Evolutionary conservation across 2,797 vertebrate species (phyloP), one percentile per base, ranked within the genome.

Genomic region (Sebastes ruberrimus): DNA sequence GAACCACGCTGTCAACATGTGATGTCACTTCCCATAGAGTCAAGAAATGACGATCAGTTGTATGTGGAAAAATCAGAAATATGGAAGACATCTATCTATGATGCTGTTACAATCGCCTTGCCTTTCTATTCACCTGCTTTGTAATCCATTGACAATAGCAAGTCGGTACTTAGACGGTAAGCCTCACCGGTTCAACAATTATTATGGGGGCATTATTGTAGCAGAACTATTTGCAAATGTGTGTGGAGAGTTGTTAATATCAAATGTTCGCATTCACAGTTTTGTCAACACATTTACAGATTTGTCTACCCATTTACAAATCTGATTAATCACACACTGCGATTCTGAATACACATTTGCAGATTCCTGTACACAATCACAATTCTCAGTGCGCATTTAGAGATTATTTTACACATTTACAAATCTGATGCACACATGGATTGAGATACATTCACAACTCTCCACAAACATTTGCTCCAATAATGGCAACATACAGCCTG

Each of bases 21-120:
- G 95, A 96, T 95, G 94, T 96, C 93, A 95, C 90, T 94, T 95
- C 94, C 93, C 93, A 85, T 64, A 73, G 76, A 89, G 84, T 73
- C 38, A 76, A 90, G 56, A 86, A 77, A 88, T 74, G 49, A 85
- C 57, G 32, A 79, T 74, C 52, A 59, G 75, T 49, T 66, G 53
- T 59, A 56, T 74, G 42, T 80, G 35, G 20, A 49, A 71, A 70
- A 66, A 75, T 61, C 30, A 7, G 13, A 80, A 66, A 66, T n/a
- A 27, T 4, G 32, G 18, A 55, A 42, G 0, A 60, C 18, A 20
- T 64, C 25, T 71, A 61, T 55, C 46, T 20, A 11, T 22, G 5
- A 33, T 52, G 18, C 3, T 22, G 10, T 30, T 25, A 35, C 7
- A 49, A 14, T 61, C 3, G 35, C 4, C 2, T 69, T 42, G 4